phyloP scores from a whole-genome alignment of 2,797 vertebrate genomes.

The Tympanoctomys barrerae region DNA sequence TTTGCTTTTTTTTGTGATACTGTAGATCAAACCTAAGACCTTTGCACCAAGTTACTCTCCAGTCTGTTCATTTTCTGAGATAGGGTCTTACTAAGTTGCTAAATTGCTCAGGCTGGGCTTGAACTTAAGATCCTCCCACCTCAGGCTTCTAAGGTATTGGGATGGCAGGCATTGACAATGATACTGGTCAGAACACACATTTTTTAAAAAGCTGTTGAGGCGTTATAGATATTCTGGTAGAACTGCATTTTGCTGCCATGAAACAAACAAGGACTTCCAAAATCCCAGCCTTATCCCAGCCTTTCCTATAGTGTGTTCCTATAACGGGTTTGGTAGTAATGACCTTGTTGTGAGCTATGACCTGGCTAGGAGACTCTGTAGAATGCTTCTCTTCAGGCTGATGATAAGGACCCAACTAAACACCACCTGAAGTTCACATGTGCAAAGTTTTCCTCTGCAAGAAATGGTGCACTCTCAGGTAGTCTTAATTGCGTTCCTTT shows the following conservation, averaged over 20 bases:
- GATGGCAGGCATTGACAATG: neutral
- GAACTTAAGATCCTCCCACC: neutral
- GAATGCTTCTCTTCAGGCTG: neutral
- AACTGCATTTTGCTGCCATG: neutral
- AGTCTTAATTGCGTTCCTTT: conserved; percentile 53
- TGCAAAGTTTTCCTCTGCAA: neutral
- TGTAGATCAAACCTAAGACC: neutral
- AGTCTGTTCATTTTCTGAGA: neutral
- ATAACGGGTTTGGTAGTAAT: conserved; percentile 6
- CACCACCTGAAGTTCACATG: neutral
- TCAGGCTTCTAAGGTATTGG: neutral
- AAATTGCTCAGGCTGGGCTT: neutral
- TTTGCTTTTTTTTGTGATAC: neutral
- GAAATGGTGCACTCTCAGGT: neutral
- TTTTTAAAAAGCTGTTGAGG: neutral
- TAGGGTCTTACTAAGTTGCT: neutral
- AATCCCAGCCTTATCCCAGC: neutral
- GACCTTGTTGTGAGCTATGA: conserved; percentile 43
- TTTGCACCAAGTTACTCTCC: neutral
- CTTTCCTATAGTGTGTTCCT: neutral
- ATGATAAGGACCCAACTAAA: conserved; percentile 20
- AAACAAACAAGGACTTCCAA: conserved; percentile 5
- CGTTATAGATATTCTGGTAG: neutral
- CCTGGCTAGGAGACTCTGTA: conserved; percentile 47
- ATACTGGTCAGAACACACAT: neutral